phyloP scores from a whole-genome alignment of 2,888 invertebrate species.

The Eilema caniola region DNA sequence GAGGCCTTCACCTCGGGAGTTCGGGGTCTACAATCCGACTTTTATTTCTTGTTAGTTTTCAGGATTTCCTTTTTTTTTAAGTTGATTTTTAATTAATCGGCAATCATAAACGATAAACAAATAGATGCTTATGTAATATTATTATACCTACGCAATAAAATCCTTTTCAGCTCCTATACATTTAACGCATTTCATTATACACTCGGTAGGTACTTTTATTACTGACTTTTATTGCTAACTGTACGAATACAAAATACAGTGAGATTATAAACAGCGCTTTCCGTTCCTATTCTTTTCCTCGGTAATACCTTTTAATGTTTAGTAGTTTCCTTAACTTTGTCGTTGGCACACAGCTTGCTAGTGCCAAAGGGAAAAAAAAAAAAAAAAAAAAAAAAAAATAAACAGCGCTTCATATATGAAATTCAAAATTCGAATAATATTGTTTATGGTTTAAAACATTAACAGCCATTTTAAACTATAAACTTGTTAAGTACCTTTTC shows the following conservation, averaged over 20 bases:
- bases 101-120: neutral
- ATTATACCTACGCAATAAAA: neutral
- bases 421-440: conserved; percentile 12
- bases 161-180: neutral
- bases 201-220: neutral
- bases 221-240: neutral
- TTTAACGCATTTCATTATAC: neutral
- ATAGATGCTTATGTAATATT: neutral
- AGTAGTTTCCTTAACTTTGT: too few relatives aligned
- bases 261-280: neutral
- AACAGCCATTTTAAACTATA: conserved; percentile 9
- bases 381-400: too few relatives aligned
- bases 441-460: neutral
- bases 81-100: neutral
- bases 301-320: too few relatives aligned
- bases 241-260: neutral
- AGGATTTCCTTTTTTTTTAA: too few relatives aligned
- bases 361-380: too few relatives aligned
- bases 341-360: too few relatives aligned
- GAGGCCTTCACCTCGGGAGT: too few relatives aligned
- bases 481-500: conserved; percentile 13
- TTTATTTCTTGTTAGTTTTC: too few relatives aligned
- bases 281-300: too few relatives aligned
- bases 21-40: too few relatives aligned
- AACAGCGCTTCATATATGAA: neutral